Base-by-base conservation (phyloP, 2,888 invertebrate species). In the Monopis laevigella region DNA sequence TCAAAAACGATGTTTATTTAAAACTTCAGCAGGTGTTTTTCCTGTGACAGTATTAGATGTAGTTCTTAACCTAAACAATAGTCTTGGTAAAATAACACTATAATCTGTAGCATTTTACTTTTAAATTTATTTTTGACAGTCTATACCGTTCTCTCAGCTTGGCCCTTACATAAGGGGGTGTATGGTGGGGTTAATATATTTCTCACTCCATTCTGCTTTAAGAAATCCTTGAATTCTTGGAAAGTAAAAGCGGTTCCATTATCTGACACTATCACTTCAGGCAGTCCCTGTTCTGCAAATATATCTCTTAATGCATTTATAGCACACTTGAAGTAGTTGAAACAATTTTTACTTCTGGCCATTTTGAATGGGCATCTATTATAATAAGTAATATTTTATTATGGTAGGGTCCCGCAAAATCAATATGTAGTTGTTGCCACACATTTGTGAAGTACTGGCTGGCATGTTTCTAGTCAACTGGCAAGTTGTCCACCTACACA, bases 151-250 rank as follows among this genome's bases (percentile, higher is more conserved):
- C 30, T 30, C 14, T 30, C 30, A 13, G 14, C 14, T 16, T 30
- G 30, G 3, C 30, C 30, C 4, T 30, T 30, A 4, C 4, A 12
- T 8, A 16, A 3, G 7, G 30, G 30, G 4, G 3, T 3, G 14
- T 30, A 30, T 13, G 30, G 30, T 30, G 30, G 13, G 7, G 30
- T 5, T 5, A 5, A 12, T 18, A 21, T 16, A 35, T 35, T 17
- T 18, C 11, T n/a, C 3, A 35, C 18, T 18, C 4, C 11, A 18
- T 35, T 35, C 3, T 18, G 11, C 3, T 5, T 35, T 4, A 35
- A 3, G 18, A 35, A 35, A n/a, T 35, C 12, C n/a, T 35, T 18
- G 19, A 35, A 35, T n/a, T 35, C 35, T 6, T 35, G 4, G 3
- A 19, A 35, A n/a, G 6, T 18, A n/a, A 35, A 35, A 7, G 35